Evolutionary conservation across 2,888 invertebrate genomes (phyloP).

Genomic region (Griposia aprilina): DNA sequence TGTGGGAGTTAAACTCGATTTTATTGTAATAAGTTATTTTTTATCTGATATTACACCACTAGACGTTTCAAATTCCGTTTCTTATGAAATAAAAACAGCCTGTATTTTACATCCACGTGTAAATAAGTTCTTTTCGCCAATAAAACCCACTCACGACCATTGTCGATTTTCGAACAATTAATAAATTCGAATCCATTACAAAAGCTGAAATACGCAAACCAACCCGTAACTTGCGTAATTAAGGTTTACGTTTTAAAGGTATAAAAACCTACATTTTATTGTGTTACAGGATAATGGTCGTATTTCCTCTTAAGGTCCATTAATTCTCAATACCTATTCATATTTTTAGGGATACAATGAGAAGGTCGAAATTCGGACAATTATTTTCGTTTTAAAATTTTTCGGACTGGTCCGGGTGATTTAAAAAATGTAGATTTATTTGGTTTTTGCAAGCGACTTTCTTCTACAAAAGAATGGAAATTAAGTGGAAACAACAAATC

Average conservation of each 20-base stretch:
- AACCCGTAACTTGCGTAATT: constrained; percentile 54
- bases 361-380: neutral
- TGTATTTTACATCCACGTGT: neutral
- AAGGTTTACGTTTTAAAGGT: constrained; percentile 38
- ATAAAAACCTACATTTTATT: constrained; percentile 48
- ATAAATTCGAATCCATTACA: constrained; percentile 49
- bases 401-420: neutral
- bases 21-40: neutral
- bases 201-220: constrained; percentile 46
- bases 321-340: constrained; percentile 52
- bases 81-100: neutral
- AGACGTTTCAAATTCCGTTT: neutral
- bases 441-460: neutral
- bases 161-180: constrained; percentile 42
- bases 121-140: neutral
- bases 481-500: constrained; percentile 1
- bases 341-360: constrained; percentile 31
- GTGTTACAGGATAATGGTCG: constrained; percentile 36
- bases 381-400: constrained; percentile 6
- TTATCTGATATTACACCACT: neutral
- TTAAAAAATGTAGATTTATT: constrained; percentile 31
- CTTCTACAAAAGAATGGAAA: constrained; percentile 12
- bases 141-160: constrained; percentile 35
- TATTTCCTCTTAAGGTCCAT: constrained; percentile 50
- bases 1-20: neutral